Evolutionary conservation across 2,113 vertebrate genomes (phyloP).

Genomic region (Murina feae): DNA sequence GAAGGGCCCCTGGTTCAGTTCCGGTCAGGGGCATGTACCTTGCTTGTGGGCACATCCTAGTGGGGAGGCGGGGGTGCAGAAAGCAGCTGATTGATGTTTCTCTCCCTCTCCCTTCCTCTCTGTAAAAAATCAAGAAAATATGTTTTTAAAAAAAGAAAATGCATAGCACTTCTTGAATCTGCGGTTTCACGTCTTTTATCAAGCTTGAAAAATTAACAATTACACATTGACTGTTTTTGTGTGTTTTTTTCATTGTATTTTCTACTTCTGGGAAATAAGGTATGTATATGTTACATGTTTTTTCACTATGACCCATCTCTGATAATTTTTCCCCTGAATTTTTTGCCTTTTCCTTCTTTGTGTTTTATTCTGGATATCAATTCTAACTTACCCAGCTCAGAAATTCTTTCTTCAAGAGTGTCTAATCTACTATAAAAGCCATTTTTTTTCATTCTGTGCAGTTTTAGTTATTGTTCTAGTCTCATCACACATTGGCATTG

Average conservation of each 20-base stretch:
- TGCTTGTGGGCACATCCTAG: no score
- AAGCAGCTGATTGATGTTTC: no score
- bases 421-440: neutral
- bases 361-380: neutral
- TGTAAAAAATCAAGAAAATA: no score
- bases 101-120: no score
- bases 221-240: neutral
- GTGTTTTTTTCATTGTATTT: neutral
- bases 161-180: neutral
- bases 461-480: neutral
- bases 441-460: neutral
- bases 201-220: neutral
- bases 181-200: neutral
- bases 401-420: neutral
- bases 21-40: no score
- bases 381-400: neutral
- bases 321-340: neutral
- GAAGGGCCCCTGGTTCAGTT: no score
- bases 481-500: neutral
- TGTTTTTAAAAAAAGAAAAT: no score
- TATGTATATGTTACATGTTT: neutral
- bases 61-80: no score
- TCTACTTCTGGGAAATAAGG: neutral
- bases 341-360: neutral
- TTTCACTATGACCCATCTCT: neutral